A percentile compares a stretch with the other conserved stretches of the same genome.
phyloP scores from a whole-genome alignment of 2,797 vertebrate species.

The Gymnopithys bicolor region DNA sequence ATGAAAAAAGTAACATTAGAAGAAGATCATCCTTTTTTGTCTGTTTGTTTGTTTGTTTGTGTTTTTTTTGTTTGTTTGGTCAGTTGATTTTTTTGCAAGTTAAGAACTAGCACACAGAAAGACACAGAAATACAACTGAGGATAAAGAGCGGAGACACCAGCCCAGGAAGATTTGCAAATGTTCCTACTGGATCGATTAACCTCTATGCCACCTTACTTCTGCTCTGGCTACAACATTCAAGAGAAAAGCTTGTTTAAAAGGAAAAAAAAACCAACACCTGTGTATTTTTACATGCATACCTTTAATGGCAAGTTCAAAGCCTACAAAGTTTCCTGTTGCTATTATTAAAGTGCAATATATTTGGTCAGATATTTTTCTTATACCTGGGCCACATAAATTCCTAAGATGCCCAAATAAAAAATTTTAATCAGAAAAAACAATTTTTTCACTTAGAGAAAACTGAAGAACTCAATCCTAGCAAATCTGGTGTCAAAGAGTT shows the following conservation, averaged over 20 bases:
- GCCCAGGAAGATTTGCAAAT: background rate
- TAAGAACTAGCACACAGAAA: background rate
- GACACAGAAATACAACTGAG: background rate
- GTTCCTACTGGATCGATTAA: background rate
- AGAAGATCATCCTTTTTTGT: background rate
- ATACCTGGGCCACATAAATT: background rate
- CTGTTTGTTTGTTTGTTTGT: too few relatives aligned
- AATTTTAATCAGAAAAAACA: background rate
- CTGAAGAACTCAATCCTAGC: background rate
- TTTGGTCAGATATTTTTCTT: background rate
- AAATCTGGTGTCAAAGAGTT: background rate
- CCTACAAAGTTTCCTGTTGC: background rate
- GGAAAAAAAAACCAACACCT: background rate
- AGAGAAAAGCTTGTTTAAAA: background rate
- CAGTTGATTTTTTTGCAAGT: background rate
- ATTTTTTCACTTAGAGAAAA: background rate
- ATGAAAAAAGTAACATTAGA: background rate
- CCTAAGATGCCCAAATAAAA: background rate
- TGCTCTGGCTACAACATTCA: background rate
- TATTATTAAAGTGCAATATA: background rate
- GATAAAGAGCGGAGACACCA: background rate
- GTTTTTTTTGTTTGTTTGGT: too few relatives aligned
- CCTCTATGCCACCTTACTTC: background rate
- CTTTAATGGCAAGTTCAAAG: background rate
- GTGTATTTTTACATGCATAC: background rate